Conservation (phyloP, 2,888 invertebrate species). For the Helicoverpa assulta region DNA sequence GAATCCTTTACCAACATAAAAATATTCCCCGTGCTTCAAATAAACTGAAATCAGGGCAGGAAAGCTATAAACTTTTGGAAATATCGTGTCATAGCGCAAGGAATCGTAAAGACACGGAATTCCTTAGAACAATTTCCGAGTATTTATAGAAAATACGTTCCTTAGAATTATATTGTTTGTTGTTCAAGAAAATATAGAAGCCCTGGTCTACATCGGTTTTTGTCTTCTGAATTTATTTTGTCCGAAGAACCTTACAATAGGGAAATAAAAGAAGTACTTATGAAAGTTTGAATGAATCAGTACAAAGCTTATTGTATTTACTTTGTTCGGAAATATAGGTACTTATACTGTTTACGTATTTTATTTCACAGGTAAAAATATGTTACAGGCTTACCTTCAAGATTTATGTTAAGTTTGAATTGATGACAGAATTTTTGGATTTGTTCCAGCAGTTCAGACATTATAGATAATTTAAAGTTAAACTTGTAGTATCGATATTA, state of each 20-base stretch:
- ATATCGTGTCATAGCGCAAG: neutral
- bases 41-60: neutral
- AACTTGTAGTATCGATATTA: no score
- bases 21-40: neutral
- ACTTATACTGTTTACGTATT: no score
- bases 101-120: conserved; percentile 8
- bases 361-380: no score
- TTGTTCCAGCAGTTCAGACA: no score
- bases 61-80: neutral
- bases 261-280: conserved; percentile 16
- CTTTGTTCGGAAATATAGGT: neutral
- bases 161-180: conserved; percentile 15
- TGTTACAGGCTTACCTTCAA: no score
- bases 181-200: conserved; percentile 17
- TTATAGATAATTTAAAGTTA: no score
- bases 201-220: conserved; percentile 22
- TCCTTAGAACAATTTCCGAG: conserved; percentile 17
- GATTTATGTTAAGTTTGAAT: no score
- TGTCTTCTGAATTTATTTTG: conserved; percentile 34
- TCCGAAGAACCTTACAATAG: conserved; percentile 26
- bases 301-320: neutral
- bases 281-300: neutral
- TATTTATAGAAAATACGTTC: conserved; percentile 33
- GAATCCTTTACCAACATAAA: neutral
- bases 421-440: no score